Base-by-base conservation (phyloP, 2,888 invertebrate genomes). In the Disparrhopalites patrizii region DNA sequence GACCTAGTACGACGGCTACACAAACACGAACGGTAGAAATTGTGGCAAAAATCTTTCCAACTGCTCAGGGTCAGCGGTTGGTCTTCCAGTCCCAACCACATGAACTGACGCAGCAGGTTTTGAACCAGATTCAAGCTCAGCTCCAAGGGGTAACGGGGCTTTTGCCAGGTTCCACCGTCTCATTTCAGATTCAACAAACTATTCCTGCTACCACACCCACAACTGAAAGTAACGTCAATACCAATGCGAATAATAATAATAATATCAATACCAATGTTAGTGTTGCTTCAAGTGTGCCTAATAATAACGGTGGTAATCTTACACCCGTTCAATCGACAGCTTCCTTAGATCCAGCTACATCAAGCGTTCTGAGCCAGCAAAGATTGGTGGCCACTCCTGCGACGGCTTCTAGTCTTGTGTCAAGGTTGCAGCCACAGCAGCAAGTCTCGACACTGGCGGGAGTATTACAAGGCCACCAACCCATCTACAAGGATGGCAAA, bases 381-480 rank as follows among this genome's bases (percentile, higher is more conserved):
- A 23, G 47, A n/a, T 50, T 50, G 1, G 33, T 60, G 3, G 30
- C 60, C 1, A 20, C 43, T 28, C 20, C 40, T 43, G 18, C 58
- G 25, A 18, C 54, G 15, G 15, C 61, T 18, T 18, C 40, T 28
- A 40, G 57, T 20, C 47, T 40, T 13, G 18, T 28, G 80, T 31
- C 61, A 15, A 43, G 33, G 30, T 31, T 38, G 23, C 52, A 30
- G 30, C 33, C n/a, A 57, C 33, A 60, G 85, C 86, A 13, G 79
- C 88, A 33, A 87, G 2, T 38, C 38, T n/a, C 40, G 18, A 25
- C 15, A 23, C 23, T 47, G 8, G 25, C 47, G 47, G 27, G 38
- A n/a, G 30, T 55, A n/a, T 31, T 10, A 57, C 36, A 15, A 20
- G 38, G 10, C n/a, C 27, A 5, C 15, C 55, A 56, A 43, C 62